phyloP scores from a whole-genome alignment of 2,888 invertebrate genomes.

The Tetramorium bicarinatum region DNA sequence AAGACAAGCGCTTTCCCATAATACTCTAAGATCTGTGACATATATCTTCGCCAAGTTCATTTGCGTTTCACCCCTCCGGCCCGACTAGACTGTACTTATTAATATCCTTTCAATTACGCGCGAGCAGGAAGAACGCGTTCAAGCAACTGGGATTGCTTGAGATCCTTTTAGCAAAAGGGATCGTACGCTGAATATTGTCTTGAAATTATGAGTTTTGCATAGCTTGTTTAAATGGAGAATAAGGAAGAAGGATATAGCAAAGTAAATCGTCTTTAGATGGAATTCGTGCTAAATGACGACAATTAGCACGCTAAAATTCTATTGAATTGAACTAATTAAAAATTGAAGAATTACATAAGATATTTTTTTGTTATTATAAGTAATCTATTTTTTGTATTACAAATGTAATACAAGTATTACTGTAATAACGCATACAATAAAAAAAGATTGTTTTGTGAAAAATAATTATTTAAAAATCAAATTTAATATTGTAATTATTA shows the following conservation, averaged over 20 bases:
- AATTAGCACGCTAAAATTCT: not conserved
- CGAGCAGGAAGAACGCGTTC: conserved; percentile 24
- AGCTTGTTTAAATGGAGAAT: conserved; percentile 30
- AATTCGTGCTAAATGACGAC: not conserved
- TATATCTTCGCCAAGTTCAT: conserved; percentile 57
- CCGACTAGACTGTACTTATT: conserved; percentile 53
- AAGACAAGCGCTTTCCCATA: conserved; percentile 62
- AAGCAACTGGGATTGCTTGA: conserved; percentile 33
- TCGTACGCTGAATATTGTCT: conserved; percentile 32
- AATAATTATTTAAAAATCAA: not conserved
- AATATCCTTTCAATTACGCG: conserved; percentile 53
- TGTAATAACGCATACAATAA: not conserved
- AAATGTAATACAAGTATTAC: not conserved
- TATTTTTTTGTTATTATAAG: not conserved
- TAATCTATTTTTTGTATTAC: not conserved
- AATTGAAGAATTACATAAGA: not conserved
- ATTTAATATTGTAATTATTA: conserved; percentile 13
- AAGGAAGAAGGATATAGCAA: conserved; percentile 19
- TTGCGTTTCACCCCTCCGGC: conserved; percentile 53
- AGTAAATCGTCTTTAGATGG: not conserved
- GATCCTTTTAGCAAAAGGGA: conserved; percentile 32
- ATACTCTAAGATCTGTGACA: conserved; percentile 57
- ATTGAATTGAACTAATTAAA: not conserved
- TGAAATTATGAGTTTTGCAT: conserved; percentile 40
- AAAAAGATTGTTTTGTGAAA: not conserved